Evolutionary conservation across 2,888 invertebrate species (phyloP).

Genomic region (Diarsia rubi): DNA sequence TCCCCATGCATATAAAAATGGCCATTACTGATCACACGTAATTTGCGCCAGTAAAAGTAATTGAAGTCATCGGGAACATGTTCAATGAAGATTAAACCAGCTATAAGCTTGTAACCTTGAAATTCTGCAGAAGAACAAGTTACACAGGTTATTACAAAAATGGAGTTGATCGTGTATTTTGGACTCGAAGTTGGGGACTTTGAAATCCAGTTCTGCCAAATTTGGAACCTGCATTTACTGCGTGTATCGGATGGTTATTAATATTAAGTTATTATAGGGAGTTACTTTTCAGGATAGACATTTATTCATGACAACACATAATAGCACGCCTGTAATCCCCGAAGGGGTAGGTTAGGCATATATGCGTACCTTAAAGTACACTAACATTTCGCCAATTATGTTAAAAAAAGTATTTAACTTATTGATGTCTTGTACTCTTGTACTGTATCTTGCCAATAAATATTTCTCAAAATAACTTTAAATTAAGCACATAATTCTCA

Average conservation of each 20-base stretch:
- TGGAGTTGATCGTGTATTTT: conserved; percentile 7
- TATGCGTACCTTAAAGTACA: no score
- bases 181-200: not conserved
- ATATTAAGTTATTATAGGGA: not conserved
- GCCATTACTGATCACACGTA: conserved; percentile 16
- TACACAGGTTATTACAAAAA: conserved; percentile 14
- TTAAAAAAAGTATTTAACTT: no score
- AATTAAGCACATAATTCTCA: not conserved
- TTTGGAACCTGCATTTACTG: not conserved
- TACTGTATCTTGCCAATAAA: not conserved
- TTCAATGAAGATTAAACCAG: conserved; percentile 11
- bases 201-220: not conserved
- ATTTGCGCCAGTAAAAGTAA: conserved; percentile 30
- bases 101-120: conserved; percentile 24
- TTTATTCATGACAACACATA: not conserved
- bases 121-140: conserved; percentile 28
- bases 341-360: no score
- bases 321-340: no score
- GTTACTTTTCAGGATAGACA: not conserved
- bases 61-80: conserved; percentile 12
- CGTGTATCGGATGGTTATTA: no score
- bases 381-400: no score
- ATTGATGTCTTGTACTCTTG: not conserved
- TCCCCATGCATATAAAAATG: not conserved
- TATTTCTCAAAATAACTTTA: not conserved